phyloP scores from a whole-genome alignment of 2,113 vertebrate species.

The Brachypodius melanocephalos region DNA sequence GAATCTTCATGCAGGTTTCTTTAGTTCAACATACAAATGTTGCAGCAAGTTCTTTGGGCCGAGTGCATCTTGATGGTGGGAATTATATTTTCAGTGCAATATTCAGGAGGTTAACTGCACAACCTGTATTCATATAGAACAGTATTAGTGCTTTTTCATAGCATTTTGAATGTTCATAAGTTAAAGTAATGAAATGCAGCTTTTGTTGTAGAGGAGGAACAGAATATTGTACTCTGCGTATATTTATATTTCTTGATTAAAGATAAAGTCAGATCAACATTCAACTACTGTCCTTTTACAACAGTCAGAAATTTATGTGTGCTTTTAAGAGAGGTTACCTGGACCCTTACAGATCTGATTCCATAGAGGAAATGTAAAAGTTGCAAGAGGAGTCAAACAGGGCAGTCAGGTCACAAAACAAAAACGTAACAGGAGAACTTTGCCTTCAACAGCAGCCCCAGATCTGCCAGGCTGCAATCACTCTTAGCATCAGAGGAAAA shows the following conservation, averaged over 20 bases:
- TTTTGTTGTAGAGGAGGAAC: neutral
- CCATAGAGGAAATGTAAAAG: neutral
- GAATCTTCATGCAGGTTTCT: neutral
- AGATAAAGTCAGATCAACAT: neutral
- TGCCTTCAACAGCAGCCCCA: neutral
- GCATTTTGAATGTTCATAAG: neutral
- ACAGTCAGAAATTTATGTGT: neutral
- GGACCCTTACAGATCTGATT: neutral
- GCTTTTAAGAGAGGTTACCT: neutral
- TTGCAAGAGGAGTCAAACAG: neutral
- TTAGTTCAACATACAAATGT: neutral
- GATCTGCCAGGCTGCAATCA: neutral
- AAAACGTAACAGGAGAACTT: neutral
- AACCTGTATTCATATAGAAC: neutral
- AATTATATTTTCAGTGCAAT: neutral
- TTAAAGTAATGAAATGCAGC: neutral
- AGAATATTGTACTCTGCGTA: neutral
- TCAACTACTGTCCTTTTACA: neutral
- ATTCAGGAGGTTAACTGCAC: neutral
- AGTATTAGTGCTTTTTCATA: neutral
- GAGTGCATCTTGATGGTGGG: neutral
- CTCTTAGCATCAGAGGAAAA: neutral
- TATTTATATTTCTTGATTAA: neutral
- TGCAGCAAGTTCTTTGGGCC: neutral
- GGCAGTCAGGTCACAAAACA: neutral